Conservation (phyloP, 2,797 vertebrate species). For the Gila robusta region DNA sequence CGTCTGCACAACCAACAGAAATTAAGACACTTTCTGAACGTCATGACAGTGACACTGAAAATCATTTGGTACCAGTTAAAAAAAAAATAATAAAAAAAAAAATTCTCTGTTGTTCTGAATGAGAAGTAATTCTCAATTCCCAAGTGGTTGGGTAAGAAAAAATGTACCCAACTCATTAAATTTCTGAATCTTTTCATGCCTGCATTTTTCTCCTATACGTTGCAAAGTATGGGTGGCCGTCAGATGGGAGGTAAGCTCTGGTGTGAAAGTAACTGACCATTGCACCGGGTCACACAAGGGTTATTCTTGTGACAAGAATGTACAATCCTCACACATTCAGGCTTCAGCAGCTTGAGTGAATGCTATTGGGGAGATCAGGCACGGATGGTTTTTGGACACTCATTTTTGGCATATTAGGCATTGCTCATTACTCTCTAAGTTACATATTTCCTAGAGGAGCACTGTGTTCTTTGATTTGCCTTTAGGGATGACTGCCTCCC, state of each 20-base stretch:
- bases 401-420: constrained; percentile 53
- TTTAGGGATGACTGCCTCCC: constrained; percentile 61
- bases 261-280: constrained; percentile 35
- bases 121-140: background rate
- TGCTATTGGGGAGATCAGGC: constrained; percentile 39
- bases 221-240: constrained; percentile 37
- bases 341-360: constrained; percentile 26
- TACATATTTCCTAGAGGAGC: constrained; percentile 58
- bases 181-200: background rate
- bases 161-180: background rate
- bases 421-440: constrained; percentile 52
- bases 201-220: constrained; percentile 21
- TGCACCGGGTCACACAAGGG: constrained; percentile 53
- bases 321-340: constrained; percentile 39
- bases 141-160: background rate
- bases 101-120: background rate
- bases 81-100: too few relatives aligned
- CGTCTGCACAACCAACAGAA: background rate
- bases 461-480: constrained; percentile 57
- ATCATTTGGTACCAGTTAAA: too few relatives aligned
- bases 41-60: too few relatives aligned
- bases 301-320: constrained; percentile 44
- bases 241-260: constrained; percentile 48
- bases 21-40: background rate
- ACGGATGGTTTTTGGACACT: constrained; percentile 30